Evolutionary conservation across 2,113 vertebrate genomes (phyloP).

Genomic region (Clinocottus analis): DNA sequence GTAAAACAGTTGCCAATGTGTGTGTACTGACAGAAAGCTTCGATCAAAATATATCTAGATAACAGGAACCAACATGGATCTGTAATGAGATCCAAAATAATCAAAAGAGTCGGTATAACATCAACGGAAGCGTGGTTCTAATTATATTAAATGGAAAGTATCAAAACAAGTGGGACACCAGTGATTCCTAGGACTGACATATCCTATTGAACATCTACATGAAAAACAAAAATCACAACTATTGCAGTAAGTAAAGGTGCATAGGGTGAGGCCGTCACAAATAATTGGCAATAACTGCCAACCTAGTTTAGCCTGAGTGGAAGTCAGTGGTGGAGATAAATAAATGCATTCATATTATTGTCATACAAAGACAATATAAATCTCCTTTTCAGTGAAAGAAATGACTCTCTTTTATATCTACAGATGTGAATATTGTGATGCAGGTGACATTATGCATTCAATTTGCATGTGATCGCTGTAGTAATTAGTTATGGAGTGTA

Average conservation of each 20-base stretch:
- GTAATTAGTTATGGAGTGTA: slow-evolving; percentile 9
- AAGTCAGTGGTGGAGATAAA: background rate
- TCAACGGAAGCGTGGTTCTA: background rate
- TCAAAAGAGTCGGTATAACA: background rate
- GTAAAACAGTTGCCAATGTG: background rate
- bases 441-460: slow-evolving; percentile 9
- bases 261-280: background rate
- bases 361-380: background rate
- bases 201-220: slow-evolving; percentile 20
- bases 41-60: background rate
- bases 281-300: background rate
- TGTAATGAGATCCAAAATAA: background rate
- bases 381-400: background rate
- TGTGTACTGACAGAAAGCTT: background rate
- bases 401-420: background rate
- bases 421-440: background rate
- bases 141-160: slow-evolving; percentile 30
- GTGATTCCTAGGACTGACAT: slow-evolving; percentile 3
- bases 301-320: background rate
- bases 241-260: too few species aligned
- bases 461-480: background rate
- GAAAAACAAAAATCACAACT: background rate
- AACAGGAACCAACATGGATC: slow-evolving; percentile 15
- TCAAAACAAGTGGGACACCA: slow-evolving; percentile 21
- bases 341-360: slow-evolving; percentile 15